Conservation (phyloP, 64 coral and sea anemone genomes). For the Montipora sp. region DNA sequence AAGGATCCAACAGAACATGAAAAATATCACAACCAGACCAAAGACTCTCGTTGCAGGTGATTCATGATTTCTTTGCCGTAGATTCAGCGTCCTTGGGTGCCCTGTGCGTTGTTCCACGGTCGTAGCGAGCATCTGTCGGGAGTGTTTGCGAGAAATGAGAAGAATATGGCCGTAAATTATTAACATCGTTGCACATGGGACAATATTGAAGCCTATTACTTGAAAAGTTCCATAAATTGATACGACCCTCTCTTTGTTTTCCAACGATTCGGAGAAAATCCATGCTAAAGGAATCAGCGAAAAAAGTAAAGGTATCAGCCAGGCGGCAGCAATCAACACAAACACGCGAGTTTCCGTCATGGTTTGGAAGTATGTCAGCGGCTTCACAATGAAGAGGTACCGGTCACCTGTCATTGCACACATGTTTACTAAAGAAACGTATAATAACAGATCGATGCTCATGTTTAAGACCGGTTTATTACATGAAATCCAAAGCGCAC, state of each 20-base stretch:
- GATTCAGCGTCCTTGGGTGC: background rate
- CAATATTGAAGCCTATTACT: slow-evolving; percentile 26
- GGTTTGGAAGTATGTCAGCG: slow-evolving; percentile 50
- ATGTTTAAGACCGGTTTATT: background rate
- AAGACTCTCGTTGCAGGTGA: slow-evolving; percentile 29
- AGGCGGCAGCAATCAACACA: slow-evolving; percentile 19
- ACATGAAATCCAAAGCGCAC: slow-evolving; percentile 40
- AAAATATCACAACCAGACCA: slow-evolving; percentile 38
- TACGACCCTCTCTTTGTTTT: background rate
- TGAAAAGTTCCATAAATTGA: slow-evolving; percentile 45
- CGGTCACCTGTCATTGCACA: slow-evolving; percentile 65
- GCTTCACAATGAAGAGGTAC: slow-evolving; percentile 48
- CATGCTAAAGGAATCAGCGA: slow-evolving; percentile 37
- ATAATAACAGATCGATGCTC: slow-evolving; percentile 46
- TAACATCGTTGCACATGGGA: slow-evolving; percentile 46
- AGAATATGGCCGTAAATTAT: slow-evolving; percentile 55
- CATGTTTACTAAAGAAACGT: slow-evolving; percentile 59
- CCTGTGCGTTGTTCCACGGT: no score
- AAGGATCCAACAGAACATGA: slow-evolving; percentile 24
- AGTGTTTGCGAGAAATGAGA: slow-evolving; percentile 39
- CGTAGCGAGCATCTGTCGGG: slow-evolving; percentile 30
- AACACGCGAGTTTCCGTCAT: slow-evolving; percentile 51
- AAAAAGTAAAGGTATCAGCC: slow-evolving; percentile 13
- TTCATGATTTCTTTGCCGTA: background rate
- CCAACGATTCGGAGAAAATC: slow-evolving; percentile 28